phyloP scores from a whole-genome alignment of 2,797 vertebrate species.

The Tiaroga cobitis region DNA sequence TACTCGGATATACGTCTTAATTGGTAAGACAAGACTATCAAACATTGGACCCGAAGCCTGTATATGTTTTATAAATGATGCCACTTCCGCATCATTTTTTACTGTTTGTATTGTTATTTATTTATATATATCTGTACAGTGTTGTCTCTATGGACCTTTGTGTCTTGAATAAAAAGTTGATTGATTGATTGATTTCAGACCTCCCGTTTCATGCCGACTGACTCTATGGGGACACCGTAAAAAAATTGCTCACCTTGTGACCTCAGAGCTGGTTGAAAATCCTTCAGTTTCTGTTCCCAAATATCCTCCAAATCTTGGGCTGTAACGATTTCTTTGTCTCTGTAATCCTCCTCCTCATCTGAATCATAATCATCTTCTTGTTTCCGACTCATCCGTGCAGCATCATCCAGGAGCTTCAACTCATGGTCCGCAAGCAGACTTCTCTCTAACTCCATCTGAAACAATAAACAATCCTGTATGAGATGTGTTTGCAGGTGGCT shows the following conservation, averaged over 20 bases:
- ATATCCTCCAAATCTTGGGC: slow-evolving; percentile 89
- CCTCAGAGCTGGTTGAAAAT: slow-evolving; percentile 76
- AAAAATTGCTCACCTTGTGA: slow-evolving; percentile 77
- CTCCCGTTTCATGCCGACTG: background rate
- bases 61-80: too few species aligned
- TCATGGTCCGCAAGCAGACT: slow-evolving; percentile 91
- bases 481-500: slow-evolving; percentile 1
- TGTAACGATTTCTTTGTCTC: slow-evolving; percentile 76
- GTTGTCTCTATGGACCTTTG: too few species aligned
- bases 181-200: too few species aligned
- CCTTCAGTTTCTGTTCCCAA: slow-evolving; percentile 89
- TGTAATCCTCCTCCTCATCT: slow-evolving; percentile 76
- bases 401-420: slow-evolving; percentile 82
- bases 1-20: background rate
- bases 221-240: background rate
- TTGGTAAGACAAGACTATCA: background rate
- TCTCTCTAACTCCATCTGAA: slow-evolving; percentile 78
- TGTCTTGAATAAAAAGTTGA: too few species aligned
- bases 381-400: slow-evolving; percentile 76
- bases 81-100: too few species aligned
- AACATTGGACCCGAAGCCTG: too few species aligned
- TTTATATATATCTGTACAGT: too few species aligned
- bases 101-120: too few species aligned
- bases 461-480: background rate
- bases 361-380: slow-evolving; percentile 77